Evolutionary conservation across 1,140 invertebrate species (phyloP).

Genomic region (Fopius arisanus): DNA sequence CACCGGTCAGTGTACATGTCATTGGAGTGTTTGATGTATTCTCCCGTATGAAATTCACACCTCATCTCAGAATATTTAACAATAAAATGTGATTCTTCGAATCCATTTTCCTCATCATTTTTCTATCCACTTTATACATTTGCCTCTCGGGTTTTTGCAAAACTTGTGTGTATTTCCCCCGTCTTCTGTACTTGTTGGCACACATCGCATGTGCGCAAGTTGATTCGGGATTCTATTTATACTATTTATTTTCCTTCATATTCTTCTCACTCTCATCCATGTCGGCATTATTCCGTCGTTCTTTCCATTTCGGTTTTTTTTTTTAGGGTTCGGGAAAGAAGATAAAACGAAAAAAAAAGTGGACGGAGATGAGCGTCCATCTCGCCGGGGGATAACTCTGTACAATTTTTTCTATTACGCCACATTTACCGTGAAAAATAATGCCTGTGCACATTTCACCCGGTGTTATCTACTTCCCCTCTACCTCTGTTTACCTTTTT

Average conservation of each 20-base stretch:
- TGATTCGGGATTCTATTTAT: background rate
- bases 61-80: background rate
- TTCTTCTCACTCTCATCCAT: background rate
- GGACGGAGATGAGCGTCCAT: slow-evolving; percentile 7
- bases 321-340: background rate
- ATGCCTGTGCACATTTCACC: slow-evolving; percentile 36
- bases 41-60: background rate
- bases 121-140: background rate
- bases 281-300: background rate
- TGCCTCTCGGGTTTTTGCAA: background rate
- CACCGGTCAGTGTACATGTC: no score
- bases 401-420: slow-evolving; percentile 36
- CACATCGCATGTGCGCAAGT: background rate
- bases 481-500: background rate
- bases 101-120: background rate
- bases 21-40: no score
- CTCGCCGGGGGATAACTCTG: slow-evolving; percentile 10
- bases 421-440: slow-evolving; percentile 38
- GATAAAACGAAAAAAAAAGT: background rate
- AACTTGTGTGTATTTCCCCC: background rate
- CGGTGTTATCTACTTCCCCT: slow-evolving; percentile 34
- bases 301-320: background rate
- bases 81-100: background rate
- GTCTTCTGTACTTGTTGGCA: background rate
- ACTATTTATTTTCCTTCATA: background rate